Conservation (phyloP, 2,888 invertebrate species). For the Eilema depressum region DNA sequence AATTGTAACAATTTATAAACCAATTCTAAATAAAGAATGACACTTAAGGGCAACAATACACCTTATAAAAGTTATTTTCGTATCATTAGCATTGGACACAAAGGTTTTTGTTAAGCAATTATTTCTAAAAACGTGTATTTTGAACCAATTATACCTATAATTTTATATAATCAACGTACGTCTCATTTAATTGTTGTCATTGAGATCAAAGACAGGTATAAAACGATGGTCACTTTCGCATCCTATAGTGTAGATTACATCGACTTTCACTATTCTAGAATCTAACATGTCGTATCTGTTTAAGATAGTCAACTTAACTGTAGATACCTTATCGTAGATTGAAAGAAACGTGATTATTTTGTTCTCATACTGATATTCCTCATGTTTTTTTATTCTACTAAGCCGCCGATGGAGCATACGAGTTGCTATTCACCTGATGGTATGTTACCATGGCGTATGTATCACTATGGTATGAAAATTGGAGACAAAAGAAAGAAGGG, state of each 20-base stretch:
- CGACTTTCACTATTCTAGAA: constrained; percentile 1
- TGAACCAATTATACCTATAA: constrained; percentile 10
- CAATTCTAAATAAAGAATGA: constrained; percentile 3
- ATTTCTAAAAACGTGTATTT: constrained; percentile 4
- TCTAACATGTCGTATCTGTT: constrained; percentile 8
- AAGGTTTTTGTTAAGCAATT: constrained; percentile 7
- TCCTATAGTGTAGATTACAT: constrained; percentile 1
- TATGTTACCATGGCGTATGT: no score
- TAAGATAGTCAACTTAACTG: neutral
- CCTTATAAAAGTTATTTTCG: constrained; percentile 3
- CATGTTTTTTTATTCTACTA: neutral
- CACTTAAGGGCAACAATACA: constrained; percentile 5
- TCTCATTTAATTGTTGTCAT: constrained; percentile 10
- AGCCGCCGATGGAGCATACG: neutral
- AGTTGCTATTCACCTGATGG: neutral
- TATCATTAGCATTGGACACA: neutral
- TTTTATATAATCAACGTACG: constrained; percentile 29
- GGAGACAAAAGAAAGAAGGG: no score
- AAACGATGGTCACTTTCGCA: constrained; percentile 4
- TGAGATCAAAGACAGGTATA: neutral
- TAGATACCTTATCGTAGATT: constrained; percentile 3
- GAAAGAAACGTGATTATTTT: constrained; percentile 10
- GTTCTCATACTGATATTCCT: neutral
- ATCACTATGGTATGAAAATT: no score
- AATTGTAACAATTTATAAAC: neutral